Evolutionary conservation across 2,797 vertebrate species (phyloP).

Genomic region (Pantherophis alleghaniensis): DNA sequence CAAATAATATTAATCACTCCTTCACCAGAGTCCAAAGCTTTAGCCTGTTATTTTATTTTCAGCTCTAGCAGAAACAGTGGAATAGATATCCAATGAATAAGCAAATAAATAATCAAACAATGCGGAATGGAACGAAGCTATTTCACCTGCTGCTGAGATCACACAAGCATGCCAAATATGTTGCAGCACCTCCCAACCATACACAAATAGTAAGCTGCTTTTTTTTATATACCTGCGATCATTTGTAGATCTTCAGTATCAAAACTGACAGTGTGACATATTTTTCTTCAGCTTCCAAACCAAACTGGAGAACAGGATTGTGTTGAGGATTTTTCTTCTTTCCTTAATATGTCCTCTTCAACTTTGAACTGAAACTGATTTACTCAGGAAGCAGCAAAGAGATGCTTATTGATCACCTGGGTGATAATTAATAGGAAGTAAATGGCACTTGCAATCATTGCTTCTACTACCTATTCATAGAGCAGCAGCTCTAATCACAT

Average conservation of each 20-base stretch:
- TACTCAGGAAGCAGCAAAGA: background rate
- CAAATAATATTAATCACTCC: background rate
- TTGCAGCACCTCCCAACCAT: background rate
- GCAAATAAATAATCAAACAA: background rate
- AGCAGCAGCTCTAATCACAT: background rate
- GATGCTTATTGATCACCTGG: background rate
- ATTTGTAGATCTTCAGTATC: background rate
- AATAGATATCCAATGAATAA: background rate
- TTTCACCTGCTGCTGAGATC: background rate
- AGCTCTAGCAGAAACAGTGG: background rate
- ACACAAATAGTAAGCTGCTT: background rate
- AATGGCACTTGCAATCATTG: background rate
- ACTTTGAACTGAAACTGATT: background rate
- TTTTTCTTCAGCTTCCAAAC: background rate
- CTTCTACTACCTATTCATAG: background rate
- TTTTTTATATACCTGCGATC: background rate
- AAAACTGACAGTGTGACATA: background rate
- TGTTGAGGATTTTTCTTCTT: background rate
- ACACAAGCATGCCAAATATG: background rate
- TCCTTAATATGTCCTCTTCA: background rate
- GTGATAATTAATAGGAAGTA: constrained; percentile 13
- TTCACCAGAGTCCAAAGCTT: background rate
- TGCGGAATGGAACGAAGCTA: background rate
- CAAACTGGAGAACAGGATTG: background rate
- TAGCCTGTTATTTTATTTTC: background rate